phyloP scores from a whole-genome alignment of 2,888 invertebrate species.

The Lamproptera curius region DNA sequence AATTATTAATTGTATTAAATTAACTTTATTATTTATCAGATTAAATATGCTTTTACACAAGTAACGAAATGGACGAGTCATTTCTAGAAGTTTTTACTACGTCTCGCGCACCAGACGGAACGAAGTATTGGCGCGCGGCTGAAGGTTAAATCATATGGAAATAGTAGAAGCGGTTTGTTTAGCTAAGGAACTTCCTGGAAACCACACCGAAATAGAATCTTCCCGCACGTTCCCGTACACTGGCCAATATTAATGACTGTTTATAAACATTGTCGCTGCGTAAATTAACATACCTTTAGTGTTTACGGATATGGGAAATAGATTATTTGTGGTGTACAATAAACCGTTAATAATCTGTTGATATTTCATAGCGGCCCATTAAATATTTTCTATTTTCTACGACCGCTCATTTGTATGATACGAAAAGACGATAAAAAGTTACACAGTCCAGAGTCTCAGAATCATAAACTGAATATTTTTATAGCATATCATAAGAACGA shows the following conservation, averaged over 20 bases:
- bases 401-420: no score
- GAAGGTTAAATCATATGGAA: conserved; percentile 62
- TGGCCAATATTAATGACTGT: conserved; percentile 46
- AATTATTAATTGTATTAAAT: no score
- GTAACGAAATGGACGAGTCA: no score
- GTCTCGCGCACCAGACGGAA: conserved; percentile 48
- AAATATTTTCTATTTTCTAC: no score
- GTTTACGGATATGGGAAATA: conserved; percentile 16
- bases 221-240: conserved; percentile 42
- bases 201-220: conserved; percentile 40
- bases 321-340: no score
- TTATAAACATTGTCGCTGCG: conserved; percentile 39
- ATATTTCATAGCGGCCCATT: no score
- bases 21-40: neutral
- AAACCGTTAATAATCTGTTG: no score
- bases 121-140: conserved; percentile 49
- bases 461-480: no score
- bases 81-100: conserved; percentile 5
- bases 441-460: no score
- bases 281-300: conserved; percentile 21
- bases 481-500: neutral
- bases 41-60: neutral
- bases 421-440: no score
- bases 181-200: conserved; percentile 54
- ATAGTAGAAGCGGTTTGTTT: conserved; percentile 39